Evolutionary conservation across 2,888 invertebrate species (phyloP), one percentile per base, ranked within the genome.

Genomic region (Hirtodrosophila duncani): DNA sequence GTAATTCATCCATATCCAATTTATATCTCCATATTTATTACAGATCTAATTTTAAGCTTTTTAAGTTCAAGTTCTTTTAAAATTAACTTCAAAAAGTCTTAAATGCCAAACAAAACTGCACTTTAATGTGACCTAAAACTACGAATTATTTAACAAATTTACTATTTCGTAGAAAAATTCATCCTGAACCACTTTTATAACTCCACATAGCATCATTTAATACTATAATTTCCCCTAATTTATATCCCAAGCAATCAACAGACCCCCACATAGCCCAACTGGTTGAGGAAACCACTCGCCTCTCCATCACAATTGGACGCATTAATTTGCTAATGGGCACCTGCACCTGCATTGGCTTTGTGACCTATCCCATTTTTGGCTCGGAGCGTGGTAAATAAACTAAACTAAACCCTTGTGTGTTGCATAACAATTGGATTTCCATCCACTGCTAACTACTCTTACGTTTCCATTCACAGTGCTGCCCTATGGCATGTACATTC

Each of bases 401-500:
- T 5, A 8, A 4, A 13, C 4, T 21, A 11, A 13, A 29, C n/a
- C 20, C 3, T 26, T 29, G 7, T 44, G 30, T 23, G 8, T 18
- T n/a, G 9, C 5, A 26, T 41, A 2, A 2, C 21, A 4, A 3
- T 16, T 34, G 3, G 21, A 13, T 30, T 4, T 8, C 27, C 6
- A 13, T 3, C 7, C 6, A n/a, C 4, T 5, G 0, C 1, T 7
- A 5, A 3, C 14, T 0, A 9, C 10, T 20, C 1, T 5, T 7
- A 16, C 7, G 14, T 2, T 6, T 13, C 13, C 31, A 3, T 1
- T 7, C 16, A 6, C 1, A 84, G 84, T 79, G 46, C 45, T 84
- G 9, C 83, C 83, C 11, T 83, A 78, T 51, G 83, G 83, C 38
- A 63, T 81, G 62, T 68, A 70, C 34, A 34, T 83, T 9, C 78